Evolutionary conservation across 2,113 vertebrate species (phyloP).

Genomic region (Plestiodon gilberti): DNA sequence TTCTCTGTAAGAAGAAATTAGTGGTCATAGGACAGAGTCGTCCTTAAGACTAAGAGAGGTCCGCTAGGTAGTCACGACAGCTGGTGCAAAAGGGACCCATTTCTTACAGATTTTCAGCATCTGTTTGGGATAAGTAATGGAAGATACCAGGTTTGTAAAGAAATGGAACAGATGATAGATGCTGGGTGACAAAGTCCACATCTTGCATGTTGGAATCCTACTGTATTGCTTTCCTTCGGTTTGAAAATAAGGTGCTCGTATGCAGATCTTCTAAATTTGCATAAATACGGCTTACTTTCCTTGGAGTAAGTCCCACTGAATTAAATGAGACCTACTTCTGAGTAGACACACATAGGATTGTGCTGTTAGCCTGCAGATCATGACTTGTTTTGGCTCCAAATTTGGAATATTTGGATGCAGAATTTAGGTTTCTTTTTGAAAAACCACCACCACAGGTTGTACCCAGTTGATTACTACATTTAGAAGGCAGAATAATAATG

Average conservation of each 20-base stretch:
- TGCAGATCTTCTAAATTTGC: background rate
- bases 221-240: background rate
- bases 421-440: background rate
- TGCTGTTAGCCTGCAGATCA: background rate
- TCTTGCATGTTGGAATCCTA: background rate
- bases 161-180: background rate
- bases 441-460: background rate
- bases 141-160: background rate
- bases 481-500: background rate
- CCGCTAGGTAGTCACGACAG: background rate
- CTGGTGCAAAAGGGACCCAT: background rate
- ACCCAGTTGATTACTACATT: background rate
- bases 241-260: background rate
- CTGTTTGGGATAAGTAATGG: background rate
- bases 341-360: no score
- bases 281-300: background rate
- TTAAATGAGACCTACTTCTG: no score
- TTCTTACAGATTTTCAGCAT: background rate
- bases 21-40: background rate
- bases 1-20: background rate
- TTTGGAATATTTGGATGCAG: background rate
- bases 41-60: background rate
- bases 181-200: background rate
- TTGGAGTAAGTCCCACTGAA: no score
- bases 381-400: background rate